Percentiles rank a stretch among this genome's conserved stretches.
phyloP scores from a whole-genome alignment of 2,113 vertebrate genomes.

The Xerus inauris region DNA sequence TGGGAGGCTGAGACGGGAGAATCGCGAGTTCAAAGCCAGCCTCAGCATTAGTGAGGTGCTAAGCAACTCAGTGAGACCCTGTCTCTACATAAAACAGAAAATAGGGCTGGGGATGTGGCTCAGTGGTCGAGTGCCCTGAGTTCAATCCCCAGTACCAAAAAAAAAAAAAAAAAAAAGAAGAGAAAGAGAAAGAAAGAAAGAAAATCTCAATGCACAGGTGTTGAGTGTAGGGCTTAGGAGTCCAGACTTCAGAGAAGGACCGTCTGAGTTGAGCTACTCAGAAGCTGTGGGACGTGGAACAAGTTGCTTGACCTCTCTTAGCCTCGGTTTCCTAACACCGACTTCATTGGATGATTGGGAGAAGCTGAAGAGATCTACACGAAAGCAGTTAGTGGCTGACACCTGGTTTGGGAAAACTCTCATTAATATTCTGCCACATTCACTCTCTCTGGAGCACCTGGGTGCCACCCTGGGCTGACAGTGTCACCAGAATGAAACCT shows the following conservation, averaged over 20 bases:
- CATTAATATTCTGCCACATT: background rate
- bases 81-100: too few relatives aligned
- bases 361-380: fast-evolving
- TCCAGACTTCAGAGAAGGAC: background rate
- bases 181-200: too few relatives aligned
- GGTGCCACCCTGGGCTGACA: background rate
- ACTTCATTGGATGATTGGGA: background rate
- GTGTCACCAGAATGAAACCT: fast-evolving
- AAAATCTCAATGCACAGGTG: background rate
- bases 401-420: background rate
- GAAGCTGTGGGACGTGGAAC: background rate
- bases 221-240: background rate
- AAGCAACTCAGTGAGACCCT: too few relatives aligned
- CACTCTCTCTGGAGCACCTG: background rate
- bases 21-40: too few relatives aligned
- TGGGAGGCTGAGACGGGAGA: too few relatives aligned
- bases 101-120: too few relatives aligned
- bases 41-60: too few relatives aligned
- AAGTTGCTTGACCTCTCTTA: background rate
- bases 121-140: too few relatives aligned
- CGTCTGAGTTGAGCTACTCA: too few relatives aligned
- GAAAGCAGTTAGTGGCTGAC: background rate
- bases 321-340: background rate
- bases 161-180: too few relatives aligned
- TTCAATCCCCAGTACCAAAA: too few relatives aligned